Evolutionary conservation across 2,797 vertebrate genomes (phyloP), one percentile per base, ranked within the genome.

Genomic region (Lepilemur septentrionalis): DNA sequence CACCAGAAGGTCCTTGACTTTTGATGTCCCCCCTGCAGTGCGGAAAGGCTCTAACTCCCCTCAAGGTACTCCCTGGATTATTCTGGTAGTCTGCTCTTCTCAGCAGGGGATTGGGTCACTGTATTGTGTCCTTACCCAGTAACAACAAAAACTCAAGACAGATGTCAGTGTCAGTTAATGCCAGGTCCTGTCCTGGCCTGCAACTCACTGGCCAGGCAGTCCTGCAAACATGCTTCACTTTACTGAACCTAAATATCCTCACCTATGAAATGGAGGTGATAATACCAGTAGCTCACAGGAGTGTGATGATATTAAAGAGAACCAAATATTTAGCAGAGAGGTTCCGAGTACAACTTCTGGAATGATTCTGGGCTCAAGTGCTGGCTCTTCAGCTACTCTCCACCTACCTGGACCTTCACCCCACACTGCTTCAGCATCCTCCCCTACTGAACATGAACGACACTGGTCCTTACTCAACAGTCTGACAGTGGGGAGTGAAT

Each of bases 341-440:
- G 11, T 2, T 35, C 91, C 78, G n/a, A 83, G 50, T 12, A 32
- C 63, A 32, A 41, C 10, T 46, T 73, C n/a, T 41, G 28, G 48
- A 55, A 46, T 55, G 11, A 10, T 30, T 55, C 32, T 13, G n/a
- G 38, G 72, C 48, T 15, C 25, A 2, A 79, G 57, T 1, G n/a
- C 18, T 41, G 65, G 38, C 25, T 78, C 80, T 72, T 23, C 2
- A 67, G 73, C 75, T 86, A n/a, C 67, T 38, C 41, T 50, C 67
- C 87, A 32, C 65, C 63, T 23, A 20, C 2, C 69, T 38, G 52
- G 43, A 72, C 61, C 79, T n/a, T 43, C 20, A 32, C 17, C 9
- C 57, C 2, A 14, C 7, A 5, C 2, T n/a, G 4, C 38, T 35
- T 55, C 30, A 18, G 22, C 2, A 0, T 18, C 23, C 17, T 86